phyloP scores from a whole-genome alignment of 2,888 invertebrate genomes.

The Athalia circularis region DNA sequence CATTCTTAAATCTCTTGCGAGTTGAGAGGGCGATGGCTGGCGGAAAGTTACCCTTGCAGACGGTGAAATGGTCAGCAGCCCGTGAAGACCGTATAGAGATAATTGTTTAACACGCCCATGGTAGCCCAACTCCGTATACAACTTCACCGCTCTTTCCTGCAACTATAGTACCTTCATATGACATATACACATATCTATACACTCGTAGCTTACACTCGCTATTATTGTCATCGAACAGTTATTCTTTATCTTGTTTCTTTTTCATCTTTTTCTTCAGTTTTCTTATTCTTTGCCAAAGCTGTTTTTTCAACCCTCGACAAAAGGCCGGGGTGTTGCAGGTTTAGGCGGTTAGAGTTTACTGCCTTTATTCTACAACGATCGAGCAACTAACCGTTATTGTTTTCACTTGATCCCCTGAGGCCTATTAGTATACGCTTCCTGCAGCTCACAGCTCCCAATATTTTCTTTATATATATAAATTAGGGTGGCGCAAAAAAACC shows the following conservation, averaged over 20 bases:
- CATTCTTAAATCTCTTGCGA: slow-evolving; percentile 19
- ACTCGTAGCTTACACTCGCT: too few relatives aligned
- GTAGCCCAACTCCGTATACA: not conserved
- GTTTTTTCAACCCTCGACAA: slow-evolving; percentile 1
- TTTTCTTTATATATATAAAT: not conserved
- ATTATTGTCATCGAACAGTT: not conserved
- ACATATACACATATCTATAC: too few relatives aligned
- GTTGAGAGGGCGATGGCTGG: not conserved
- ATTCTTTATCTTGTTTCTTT: not conserved
- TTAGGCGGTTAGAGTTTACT: too few relatives aligned
- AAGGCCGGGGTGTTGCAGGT: too few relatives aligned
- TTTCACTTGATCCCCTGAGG: slow-evolving; percentile 32
- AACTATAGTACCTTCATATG: not conserved
- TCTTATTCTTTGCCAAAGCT: not conserved
- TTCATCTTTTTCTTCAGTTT: not conserved
- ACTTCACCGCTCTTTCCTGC: not conserved
- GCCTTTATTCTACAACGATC: slow-evolving; percentile 11
- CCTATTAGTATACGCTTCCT: not conserved
- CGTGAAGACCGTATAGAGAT: slow-evolving; percentile 27
- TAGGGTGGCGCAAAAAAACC: too few relatives aligned
- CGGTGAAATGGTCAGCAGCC: not conserved
- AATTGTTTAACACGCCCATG: slow-evolving; percentile 36
- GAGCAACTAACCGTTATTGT: slow-evolving; percentile 17
- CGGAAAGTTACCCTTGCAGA: not conserved
- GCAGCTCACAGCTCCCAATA: not conserved